Evolutionary conservation across 2,888 invertebrate genomes (phyloP).

Genomic region (Ptilodon capucinus): DNA sequence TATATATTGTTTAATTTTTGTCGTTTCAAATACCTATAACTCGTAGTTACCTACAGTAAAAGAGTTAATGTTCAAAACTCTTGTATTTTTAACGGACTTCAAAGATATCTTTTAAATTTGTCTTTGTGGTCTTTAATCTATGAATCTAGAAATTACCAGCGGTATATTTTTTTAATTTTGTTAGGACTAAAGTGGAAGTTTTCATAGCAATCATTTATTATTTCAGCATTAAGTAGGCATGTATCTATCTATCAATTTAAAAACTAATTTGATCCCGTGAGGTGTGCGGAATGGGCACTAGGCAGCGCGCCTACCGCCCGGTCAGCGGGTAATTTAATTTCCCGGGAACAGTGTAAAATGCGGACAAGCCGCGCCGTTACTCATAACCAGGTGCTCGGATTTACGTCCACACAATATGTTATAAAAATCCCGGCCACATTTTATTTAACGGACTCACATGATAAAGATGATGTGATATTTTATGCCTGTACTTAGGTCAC

Average conservation of each 20-base stretch:
- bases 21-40: too few species aligned
- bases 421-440: conserved; percentile 58
- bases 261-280: conserved; percentile 1
- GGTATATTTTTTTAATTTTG: too few species aligned
- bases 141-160: too few species aligned
- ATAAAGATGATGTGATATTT: conserved; percentile 19
- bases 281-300: conserved; percentile 1
- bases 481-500: neutral
- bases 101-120: too few species aligned
- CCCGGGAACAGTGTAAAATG: conserved; percentile 46
- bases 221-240: too few species aligned
- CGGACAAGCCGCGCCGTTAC: conserved; percentile 46
- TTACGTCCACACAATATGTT: conserved; percentile 64
- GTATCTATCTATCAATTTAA: neutral
- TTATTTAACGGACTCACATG: conserved; percentile 50
- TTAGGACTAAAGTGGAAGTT: too few species aligned
- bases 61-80: too few species aligned
- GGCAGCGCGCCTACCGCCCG: conserved; percentile 10
- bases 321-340: conserved; percentile 48
- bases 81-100: too few species aligned
- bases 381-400: conserved; percentile 63
- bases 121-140: too few species aligned
- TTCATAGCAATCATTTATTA: too few species aligned
- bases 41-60: too few species aligned
- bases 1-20: neutral